These are phyloP conservation scores for Oscheius onirici DNA, from an alignment of 2,888 invertebrate species.

Conservation along the genomic window DNA sequence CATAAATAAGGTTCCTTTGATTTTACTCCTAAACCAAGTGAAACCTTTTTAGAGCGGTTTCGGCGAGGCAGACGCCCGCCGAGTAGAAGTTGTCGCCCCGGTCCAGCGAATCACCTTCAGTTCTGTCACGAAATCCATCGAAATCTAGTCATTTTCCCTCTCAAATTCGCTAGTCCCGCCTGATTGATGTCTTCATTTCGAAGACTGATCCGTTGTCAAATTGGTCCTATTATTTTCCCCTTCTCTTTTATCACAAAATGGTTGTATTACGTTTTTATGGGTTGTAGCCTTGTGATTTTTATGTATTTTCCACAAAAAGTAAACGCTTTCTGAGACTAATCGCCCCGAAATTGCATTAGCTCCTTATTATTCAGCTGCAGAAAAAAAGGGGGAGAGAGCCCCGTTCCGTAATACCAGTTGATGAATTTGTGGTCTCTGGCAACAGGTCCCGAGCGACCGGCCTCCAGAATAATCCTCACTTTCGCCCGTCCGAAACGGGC, in stretches of 20 bases:
- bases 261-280: not conserved
- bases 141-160: slow-evolving; percentile 1
- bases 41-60: slow-evolving; percentile 42
- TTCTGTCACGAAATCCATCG: slow-evolving; percentile 2
- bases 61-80: slow-evolving; percentile 37
- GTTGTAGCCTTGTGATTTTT: not conserved
- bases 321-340: not conserved
- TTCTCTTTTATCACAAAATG: not conserved
- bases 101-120: slow-evolving; percentile 34
- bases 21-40: not conserved
- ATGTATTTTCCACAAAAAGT: not conserved
- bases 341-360: slow-evolving; percentile 16
- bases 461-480: slow-evolving; percentile 7
- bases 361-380: slow-evolving; percentile 4
- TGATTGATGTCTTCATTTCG: too few relatives aligned
- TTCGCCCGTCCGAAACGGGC: slow-evolving; percentile 3
- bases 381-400: not conserved
- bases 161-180: not conserved
- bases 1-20: slow-evolving; percentile 40
- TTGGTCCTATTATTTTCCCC: not conserved
- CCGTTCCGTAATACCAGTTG: slow-evolving; percentile 1
- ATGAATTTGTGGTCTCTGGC: slow-evolving; percentile 11
- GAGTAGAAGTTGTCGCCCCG: slow-evolving; percentile 54
- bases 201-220: not conserved
- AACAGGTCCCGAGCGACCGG: slow-evolving; percentile 12